Percentiles rank a stretch among this genome's conserved stretches.
These are phyloP conservation scores for Hyles lineata DNA, from an alignment of 2,888 invertebrate genomes.

Conservation along the genomic window DNA sequence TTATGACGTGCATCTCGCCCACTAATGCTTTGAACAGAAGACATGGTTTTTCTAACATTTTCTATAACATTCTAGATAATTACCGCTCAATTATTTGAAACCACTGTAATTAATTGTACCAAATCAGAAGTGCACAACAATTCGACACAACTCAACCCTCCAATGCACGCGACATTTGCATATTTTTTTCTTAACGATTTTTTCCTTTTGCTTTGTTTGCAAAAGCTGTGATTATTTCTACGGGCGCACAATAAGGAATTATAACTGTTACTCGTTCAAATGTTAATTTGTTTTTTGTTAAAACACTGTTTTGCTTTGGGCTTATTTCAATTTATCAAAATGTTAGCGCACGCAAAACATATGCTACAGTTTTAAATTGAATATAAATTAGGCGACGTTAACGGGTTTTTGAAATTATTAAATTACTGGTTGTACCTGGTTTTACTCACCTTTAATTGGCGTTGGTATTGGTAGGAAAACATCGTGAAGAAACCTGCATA, in stretches of 20 bases:
- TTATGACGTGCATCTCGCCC: no score
- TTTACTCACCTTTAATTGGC: neutral
- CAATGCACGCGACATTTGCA: constrained; percentile 58
- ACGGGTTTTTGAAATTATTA: neutral
- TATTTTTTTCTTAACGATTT: constrained; percentile 68
- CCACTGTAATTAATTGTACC: constrained; percentile 41
- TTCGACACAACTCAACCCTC: constrained; percentile 57
- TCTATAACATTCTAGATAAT: no score
- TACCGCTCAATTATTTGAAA: neutral
- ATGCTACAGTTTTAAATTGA: constrained; percentile 26
- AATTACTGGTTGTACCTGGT: neutral
- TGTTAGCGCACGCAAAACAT: constrained; percentile 25
- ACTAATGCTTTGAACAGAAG: no score
- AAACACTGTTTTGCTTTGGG: constrained; percentile 27
- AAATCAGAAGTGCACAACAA: constrained; percentile 48
- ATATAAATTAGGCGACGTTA: neutral
- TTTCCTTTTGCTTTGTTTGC: constrained; percentile 62
- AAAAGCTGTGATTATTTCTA: constrained; percentile 62
- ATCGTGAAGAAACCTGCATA: no score
- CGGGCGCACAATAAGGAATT: constrained; percentile 65
- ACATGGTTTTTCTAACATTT: no score
- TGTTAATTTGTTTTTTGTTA: constrained; percentile 75
- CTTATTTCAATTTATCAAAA: constrained; percentile 27
- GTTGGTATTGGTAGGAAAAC: no score
- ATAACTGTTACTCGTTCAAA: constrained; percentile 71